Evolutionary conservation across 1,140 invertebrate species (phyloP).

Genomic region (Microplitis demolitor): DNA sequence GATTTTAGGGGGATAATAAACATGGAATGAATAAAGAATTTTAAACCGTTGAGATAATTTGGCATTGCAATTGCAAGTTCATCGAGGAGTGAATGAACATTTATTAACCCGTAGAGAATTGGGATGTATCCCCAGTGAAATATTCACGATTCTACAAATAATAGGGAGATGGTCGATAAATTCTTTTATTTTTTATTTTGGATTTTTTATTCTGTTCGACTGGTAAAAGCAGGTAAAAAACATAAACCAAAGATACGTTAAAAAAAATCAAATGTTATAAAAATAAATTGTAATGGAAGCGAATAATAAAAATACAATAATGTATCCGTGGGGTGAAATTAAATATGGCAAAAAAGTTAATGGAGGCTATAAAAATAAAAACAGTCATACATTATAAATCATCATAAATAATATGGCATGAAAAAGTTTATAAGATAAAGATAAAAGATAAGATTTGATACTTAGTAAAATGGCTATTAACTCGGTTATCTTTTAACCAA

Average conservation of each 20-base stretch:
- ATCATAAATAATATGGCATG: not conserved
- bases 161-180: constrained; percentile 10
- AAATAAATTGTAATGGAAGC: too few species aligned
- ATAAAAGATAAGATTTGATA: not conserved
- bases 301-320: too few species aligned
- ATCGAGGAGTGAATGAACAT: constrained; percentile 29
- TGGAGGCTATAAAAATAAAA: too few species aligned
- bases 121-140: constrained; percentile 18
- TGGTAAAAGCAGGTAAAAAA: not conserved
- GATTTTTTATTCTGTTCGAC: not conserved
- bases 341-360: too few species aligned
- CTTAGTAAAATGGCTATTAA: constrained; percentile 3
- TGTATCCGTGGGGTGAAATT: too few species aligned
- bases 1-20: not conserved
- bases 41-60: constrained; percentile 21
- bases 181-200: too few species aligned
- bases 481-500: constrained; percentile 29
- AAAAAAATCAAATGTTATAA: not conserved
- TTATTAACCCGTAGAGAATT: constrained; percentile 17
- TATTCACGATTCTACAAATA: constrained; percentile 1
- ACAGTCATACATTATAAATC: not conserved
- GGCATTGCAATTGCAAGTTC: constrained; percentile 16
- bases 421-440: not conserved
- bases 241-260: not conserved
- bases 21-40: constrained; percentile 8